Conservation (phyloP, 2,113 vertebrate species). For the Apteryx owenii region DNA sequence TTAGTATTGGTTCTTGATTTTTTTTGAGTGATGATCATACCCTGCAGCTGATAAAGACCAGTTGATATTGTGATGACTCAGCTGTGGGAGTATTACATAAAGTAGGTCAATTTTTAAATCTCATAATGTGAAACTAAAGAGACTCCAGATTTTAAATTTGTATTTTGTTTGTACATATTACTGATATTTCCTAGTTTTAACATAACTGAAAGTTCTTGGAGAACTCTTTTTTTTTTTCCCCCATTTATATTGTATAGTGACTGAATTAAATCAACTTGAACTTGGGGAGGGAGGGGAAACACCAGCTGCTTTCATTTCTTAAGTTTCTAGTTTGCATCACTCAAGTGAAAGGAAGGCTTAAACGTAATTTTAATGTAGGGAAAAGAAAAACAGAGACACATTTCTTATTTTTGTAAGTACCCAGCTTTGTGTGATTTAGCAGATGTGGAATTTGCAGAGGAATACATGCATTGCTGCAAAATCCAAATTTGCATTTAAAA, state of each 20-base stretch:
- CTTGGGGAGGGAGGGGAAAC: neutral
- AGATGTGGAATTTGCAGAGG: constrained; percentile 52
- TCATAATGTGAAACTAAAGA: neutral
- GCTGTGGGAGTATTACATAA: constrained; percentile 56
- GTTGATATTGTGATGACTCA: constrained; percentile 61
- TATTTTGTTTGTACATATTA: neutral
- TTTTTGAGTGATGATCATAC: neutral
- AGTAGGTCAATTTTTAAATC: constrained; percentile 54
- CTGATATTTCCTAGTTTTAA: neutral
- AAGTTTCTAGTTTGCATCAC: constrained; percentile 42
- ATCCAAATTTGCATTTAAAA: constrained; percentile 49
- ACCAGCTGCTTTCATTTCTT: constrained; percentile 52
- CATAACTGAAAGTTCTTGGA: neutral
- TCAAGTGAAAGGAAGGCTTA: constrained; percentile 20
- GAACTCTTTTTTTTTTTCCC: neutral
- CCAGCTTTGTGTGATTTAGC: constrained; percentile 26
- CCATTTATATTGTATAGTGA: neutral
- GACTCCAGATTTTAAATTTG: neutral
- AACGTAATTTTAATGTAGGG: constrained; percentile 11
- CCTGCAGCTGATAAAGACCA: constrained; percentile 19
- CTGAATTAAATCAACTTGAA: constrained; percentile 5
- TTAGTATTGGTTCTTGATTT: neutral
- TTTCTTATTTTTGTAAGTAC: constrained; percentile 32
- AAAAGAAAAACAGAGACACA: neutral
- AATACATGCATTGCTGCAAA: constrained; percentile 18